Evolutionary conservation across 2,888 invertebrate genomes (phyloP), one percentile per base, ranked within the genome.

Genomic region (Tigriopus californicus): DNA sequence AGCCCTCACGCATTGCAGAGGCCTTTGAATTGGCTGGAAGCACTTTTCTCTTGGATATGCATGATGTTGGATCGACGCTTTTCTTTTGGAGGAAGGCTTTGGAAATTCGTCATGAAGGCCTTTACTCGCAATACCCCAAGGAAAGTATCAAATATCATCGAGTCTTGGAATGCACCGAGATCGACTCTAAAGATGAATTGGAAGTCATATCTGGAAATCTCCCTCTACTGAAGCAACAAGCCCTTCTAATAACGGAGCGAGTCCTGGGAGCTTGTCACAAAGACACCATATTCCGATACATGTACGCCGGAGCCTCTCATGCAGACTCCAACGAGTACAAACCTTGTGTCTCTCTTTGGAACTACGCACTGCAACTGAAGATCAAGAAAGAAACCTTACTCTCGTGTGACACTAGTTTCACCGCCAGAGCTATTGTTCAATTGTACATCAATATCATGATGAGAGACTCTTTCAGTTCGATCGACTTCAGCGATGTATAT

Each of bases 401-500:
- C 10, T 47, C 47, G 13, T 47, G 47, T 33, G 58, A 58, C 47
- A 15, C 56, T 18, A 15, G 41, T 41, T 47, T 44, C 15, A 54
- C 60, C 22, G 53, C 42, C n/a, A 25, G 44, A 52, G 46, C 89
- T 22, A 74, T 91, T 57, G 83, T 89, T 62, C 79, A 86, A 65
- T 77, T 89, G 62, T 83, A 87, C 80, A 76, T 88, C 65, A 72
- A 73, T 64, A 68, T 73, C 5, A 40, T 54, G 6, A 18, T 41
- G 18, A 54, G 4, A 52, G 66, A 24, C 65, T 65, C 1, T 33
- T 33, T 33, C 8, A 33, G 33, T 47, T 61, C 60, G 12, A 60
- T 83, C 13, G 72, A 75, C 63, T 83, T 82, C 69, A 73, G 72
- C 40, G 85, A 88, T 74, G 80, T 82, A 25, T 74, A 80, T 61